Evolutionary conservation across 2,888 invertebrate genomes (phyloP), one percentile per base, ranked within the genome.

Genomic region (Apamea anceps): DNA sequence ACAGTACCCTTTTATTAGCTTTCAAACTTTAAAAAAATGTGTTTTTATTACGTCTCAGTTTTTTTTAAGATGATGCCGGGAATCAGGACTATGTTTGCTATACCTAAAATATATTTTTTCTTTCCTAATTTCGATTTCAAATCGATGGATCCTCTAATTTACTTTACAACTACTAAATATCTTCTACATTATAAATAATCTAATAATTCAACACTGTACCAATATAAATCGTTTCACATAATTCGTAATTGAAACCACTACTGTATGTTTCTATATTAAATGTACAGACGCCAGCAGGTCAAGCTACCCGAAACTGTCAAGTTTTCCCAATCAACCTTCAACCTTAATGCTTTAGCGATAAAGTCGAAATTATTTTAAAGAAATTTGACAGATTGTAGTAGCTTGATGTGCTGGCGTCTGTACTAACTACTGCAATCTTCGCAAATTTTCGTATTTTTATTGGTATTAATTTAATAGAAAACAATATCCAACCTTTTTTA

Each of bases 111-210:
- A 12, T 25, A 13, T 7, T 25, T n/a, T 45, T 51, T 42, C 18
- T 21, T 21, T 15, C 28, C 8, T 37, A 28, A 54, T n/a, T 65
- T n/a, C 60, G 28, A 65, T 32, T 65, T n/a, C 68, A 25, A 65
- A 48, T 66, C 42, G 12, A 70, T 45, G 32, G 1, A 54, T 32
- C 10, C 15, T n/a, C 15, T 67, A 75, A 66, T 42, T 60, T 74
- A 71, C 4, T 45, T 71, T 78, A 85, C 0, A 85, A 78, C 57
- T 79, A 82, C 48, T 51, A 68, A 73, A 85, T 71, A 83, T 63
- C 28, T 18, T 54, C 32, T 83, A 83, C 25, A 60, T 51, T 75
- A 75, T 77, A 85, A 75, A 81, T 63, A 74, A 74, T 82, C 68
- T 74, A 62, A 73, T 67, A 70, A 70, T 73, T 74, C 28, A 82